A percentile compares a stretch with the other conserved stretches of the same genome.
Evolutionary conservation across 2,888 invertebrate genomes (phyloP).

Genomic region (Mesorhabditis spiculigera): DNA sequence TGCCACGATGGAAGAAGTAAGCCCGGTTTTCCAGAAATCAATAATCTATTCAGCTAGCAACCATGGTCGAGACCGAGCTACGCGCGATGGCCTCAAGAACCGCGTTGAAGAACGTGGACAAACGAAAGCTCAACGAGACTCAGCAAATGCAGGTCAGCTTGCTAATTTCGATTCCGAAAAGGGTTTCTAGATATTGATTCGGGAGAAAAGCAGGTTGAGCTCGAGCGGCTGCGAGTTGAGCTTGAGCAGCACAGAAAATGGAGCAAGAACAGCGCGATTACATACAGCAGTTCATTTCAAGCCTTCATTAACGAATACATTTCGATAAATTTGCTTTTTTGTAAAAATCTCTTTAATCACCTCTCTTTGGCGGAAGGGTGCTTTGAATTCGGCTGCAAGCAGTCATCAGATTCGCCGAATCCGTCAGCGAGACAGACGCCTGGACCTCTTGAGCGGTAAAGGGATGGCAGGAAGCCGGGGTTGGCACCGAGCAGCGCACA

Average conservation of each 20-base stretch:
- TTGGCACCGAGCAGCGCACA: not conserved
- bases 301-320: not conserved
- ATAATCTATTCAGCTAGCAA: conserved; percentile 12
- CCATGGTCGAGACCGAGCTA: conserved; percentile 17
- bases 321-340: no score
- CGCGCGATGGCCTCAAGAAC: conserved; percentile 16
- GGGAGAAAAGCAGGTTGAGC: conserved; percentile 25
- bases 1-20: conserved; percentile 16
- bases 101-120: conserved; percentile 15
- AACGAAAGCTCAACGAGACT: conserved; percentile 14
- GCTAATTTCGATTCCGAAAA: not conserved
- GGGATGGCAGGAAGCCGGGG: not conserved
- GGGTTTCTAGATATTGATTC: conserved; percentile 20
- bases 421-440: not conserved
- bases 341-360: no score
- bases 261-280: conserved; percentile 23
- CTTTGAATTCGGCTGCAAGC: not conserved
- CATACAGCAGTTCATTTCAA: conserved; percentile 21
- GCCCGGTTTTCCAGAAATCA: not conserved
- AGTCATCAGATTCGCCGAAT: not conserved
- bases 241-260: conserved; percentile 22
- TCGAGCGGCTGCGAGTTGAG: conserved; percentile 21
- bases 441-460: not conserved
- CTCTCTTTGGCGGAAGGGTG: not conserved
- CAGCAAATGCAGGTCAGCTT: conserved; percentile 20